Conservation (phyloP, 2,113 vertebrate species). For the Ammospiza nelsoni region DNA sequence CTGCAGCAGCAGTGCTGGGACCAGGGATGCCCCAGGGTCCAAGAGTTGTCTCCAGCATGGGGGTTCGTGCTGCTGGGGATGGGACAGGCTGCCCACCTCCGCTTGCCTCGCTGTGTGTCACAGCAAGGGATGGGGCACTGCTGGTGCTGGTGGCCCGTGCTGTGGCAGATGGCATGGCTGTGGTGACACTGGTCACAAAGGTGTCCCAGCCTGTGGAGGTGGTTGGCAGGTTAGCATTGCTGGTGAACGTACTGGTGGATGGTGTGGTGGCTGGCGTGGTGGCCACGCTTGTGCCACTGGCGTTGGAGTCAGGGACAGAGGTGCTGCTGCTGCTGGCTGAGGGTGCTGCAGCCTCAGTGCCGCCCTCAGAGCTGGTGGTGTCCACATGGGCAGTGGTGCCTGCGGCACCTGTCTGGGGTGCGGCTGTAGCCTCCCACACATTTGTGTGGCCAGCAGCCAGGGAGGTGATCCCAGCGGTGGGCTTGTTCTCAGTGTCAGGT, state of each 20-base stretch:
- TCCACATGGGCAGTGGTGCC: rapidly evolving
- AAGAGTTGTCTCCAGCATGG: background rate
- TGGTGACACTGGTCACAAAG: background rate
- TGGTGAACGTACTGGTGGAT: background rate
- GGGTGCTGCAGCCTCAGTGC: rapidly evolving
- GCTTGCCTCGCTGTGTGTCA: rapidly evolving
- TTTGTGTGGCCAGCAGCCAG: background rate
- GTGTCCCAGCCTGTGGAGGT: background rate
- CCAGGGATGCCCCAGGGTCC: rapidly evolving
- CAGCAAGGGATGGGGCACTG: background rate
- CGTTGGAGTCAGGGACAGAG: rapidly evolving
- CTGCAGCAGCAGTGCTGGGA: background rate
- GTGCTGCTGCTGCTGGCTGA: background rate
- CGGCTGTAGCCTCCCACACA: rapidly evolving
- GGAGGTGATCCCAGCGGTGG: rapidly evolving
- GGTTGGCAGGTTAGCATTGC: background rate
- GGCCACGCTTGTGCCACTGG: background rate
- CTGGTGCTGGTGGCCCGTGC: background rate
- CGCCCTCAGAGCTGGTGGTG: rapidly evolving
- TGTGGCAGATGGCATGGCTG: rapidly evolving
- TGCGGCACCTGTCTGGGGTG: background rate
- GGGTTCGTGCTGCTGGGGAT: background rate
- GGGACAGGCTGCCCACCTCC: background rate
- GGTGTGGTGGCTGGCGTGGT: background rate
- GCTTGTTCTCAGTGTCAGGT: background rate